Evolutionary conservation across 2,888 invertebrate genomes (phyloP), one percentile per base, ranked within the genome.

Genomic region (Euproctis similis): DNA sequence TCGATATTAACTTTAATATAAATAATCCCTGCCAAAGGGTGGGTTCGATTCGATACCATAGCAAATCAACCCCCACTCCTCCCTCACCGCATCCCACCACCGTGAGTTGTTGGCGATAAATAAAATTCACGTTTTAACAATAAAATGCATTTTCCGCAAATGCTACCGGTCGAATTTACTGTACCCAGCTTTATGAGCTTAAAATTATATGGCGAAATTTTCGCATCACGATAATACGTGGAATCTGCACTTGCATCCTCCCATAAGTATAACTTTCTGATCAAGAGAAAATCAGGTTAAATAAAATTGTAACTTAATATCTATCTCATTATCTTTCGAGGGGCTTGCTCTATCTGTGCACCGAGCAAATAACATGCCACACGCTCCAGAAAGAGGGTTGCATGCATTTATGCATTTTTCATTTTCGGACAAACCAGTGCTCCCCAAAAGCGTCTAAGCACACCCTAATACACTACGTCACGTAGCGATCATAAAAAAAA

Each of bases 111-210:
- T 78, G 76, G 62, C 80, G 67, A 82, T 84, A 84, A 82, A 82
- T 82, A 84, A 84, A 84, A 82, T 84, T 84, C 82, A 82, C 82
- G 82, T 82, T 82, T 84, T 82, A 84, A 82, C 82, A 84, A 84
- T 84, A 84, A 84, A 84, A 82, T 84, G 82, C 81, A 82, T 84
- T 82, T 84, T 82, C 84, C 82, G 81, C 82, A 82, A 84, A 84
- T 82, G 82, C 78, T 78, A 64, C 76, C 71, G 53, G 70, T 80
- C 81, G 82, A 77, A 82, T 82, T 82, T 82, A 71, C 72, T 69
- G n/a, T n/a, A n/a, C 53, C 70, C 59, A 64, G 78, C 77, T 84
- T 82, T 82, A 84, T 77, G 82, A 82, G 82, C 78, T 84, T 81
- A 82, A 84, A 84, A 84, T 84, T 82, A 82, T 81, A 82, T 76